Base-by-base conservation (phyloP, 2,113 vertebrate species). In the Paracanthobrama guichenoti region DNA sequence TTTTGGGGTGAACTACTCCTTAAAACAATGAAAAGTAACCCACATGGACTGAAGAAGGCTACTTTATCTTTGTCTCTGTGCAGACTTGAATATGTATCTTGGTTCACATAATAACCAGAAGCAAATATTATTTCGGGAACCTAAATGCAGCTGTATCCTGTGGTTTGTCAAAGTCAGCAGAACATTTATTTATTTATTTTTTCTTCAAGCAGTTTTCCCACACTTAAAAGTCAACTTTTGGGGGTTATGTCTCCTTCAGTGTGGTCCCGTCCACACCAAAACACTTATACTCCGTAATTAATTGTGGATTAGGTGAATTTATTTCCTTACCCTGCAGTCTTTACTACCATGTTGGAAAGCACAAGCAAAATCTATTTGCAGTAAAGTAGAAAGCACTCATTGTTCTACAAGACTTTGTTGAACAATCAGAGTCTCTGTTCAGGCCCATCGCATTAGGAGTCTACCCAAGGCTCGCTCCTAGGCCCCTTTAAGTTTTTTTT, bases 341-440 rank as follows among this genome's bases (percentile, higher is more conserved):
- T 72, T 85, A 76, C 71, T 64, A 55, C 67, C 67, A 16, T 79
- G 69, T 85, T 87, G 69, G 48, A 87, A 85, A 85, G 82, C 89
- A 91, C 89, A 92, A 91, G 89, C 77, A 44, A 87, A 74, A 76
- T 89, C 78, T 77, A 39, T 82, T 86, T 86, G 72, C 77, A 85
- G 81, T 89, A 84, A 85, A 86, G 60, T 71, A 84, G 82, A 90
- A 88, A 86, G 82, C 81, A 69, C 80, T 89, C 79, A 78, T 91
- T 88, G 88, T 89, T 88, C 83, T 72, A 13, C 5, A 39, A 86
- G 78, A 77, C 82, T 75, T 82, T 53, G 31, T 71, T 82, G 53
- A 85, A 87, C 86, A 86, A 80, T 88, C 55, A 42, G 16, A 46
- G 35, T 13, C 84, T 91, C 85, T 89, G 87, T 89, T 76, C 67